Base-by-base conservation (phyloP, 1,140 invertebrate genomes). In the Anthonomus grandis region DNA sequence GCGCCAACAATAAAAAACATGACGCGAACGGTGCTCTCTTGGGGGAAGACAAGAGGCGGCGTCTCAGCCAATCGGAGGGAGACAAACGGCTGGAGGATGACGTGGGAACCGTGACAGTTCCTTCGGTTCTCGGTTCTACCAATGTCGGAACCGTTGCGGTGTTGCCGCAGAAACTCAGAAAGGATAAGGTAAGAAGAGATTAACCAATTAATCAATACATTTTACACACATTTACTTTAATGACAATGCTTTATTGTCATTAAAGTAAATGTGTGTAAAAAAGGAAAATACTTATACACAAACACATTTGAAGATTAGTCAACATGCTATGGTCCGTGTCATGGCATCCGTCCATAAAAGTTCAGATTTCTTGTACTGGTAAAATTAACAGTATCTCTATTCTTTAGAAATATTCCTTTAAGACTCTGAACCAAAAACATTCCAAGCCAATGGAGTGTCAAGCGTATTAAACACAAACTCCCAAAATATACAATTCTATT, bases 111-210 rank as follows among this genome's bases (percentile, higher is more conserved):
- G 64, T 65, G 56, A 46, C 37, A 41, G 57, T 60, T 23, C 70
- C 79, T 64, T 75, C 76, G 59, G 74, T 78, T 17, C 72, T 81
- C 45, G 83, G 83, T 27, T 84, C 83, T 15, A 84, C 82, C 18
- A 84, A 84, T 72, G 76, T 81, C 54, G 83, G 83, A 34, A 84
- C 82, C 2, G 74, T 83, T 58, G 69, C 76, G 22, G 62, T 59
- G 18, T 59, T 60, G 44, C 70, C 76, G 69, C 69, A 69, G 54
- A 70, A 69, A 60, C 55, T 62, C 18, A 49, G 68, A 41, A 75
- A 72, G 55, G 67, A 70, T n/a, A 72, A 71, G 53, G 57, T 58
- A 49, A 25, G 24, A 8, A 31, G n/a, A n/a, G n/a, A 31, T n/a
- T 9, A 9, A n/a, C 27, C 27, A 15, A 15, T 41, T 15, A 9